These are phyloP conservation scores for Semnornis frantzii DNA, from an alignment of 2,113 vertebrate genomes.

Conservation along the genomic window DNA sequence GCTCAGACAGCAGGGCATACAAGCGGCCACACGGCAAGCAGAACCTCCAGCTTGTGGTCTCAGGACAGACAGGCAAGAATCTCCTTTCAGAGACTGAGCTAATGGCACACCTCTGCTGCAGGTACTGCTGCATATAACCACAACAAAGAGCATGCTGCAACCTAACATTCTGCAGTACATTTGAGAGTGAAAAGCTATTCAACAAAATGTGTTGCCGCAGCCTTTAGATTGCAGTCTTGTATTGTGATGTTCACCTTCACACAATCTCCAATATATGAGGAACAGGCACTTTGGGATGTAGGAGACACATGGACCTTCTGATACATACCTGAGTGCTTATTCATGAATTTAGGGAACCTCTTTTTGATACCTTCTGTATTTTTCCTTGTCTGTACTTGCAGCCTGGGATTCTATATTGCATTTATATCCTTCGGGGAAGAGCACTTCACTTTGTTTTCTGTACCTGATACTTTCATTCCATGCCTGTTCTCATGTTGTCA, in stretches of 20 bases:
- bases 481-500: not conserved
- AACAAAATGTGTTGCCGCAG: not conserved
- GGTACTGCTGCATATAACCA: not conserved
- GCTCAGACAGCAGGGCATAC: not conserved
- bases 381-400: not conserved
- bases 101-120: not conserved
- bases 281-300: not conserved
- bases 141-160: not conserved
- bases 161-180: not conserved
- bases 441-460: not conserved
- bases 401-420: not conserved
- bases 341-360: not conserved
- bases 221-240: not conserved
- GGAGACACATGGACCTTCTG: not conserved
- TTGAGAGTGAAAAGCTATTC: not conserved
- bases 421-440: not conserved
- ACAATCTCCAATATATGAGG: not conserved
- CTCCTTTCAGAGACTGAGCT: not conserved
- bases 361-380: not conserved
- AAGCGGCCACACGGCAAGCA: not conserved
- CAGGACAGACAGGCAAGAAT: not conserved
- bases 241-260: not conserved
- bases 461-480: not conserved
- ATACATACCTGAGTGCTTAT: not conserved
- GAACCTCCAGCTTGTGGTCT: not conserved